Base-by-base conservation (phyloP, 2,797 vertebrate species). In the Myripristis murdjan region DNA sequence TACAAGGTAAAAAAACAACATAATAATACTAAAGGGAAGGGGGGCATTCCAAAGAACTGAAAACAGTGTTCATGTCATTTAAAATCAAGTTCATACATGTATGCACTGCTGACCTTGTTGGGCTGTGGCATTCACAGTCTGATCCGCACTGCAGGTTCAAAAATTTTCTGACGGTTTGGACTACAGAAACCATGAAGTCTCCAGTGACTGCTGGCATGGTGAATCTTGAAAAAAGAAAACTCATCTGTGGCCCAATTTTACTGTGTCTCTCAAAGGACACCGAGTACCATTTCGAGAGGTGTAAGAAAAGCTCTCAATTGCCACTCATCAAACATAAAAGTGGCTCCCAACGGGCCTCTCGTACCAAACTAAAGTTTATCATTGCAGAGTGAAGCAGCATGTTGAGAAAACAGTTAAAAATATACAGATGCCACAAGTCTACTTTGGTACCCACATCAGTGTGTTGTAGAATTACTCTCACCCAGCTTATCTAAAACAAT, bases 291-390 rank as follows among this genome's bases (percentile, higher is more conserved):
- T 11, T 1, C 23, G 52, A 9, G 56, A 65, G 24, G 4, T 54
- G 47, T 52, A 26, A 11, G n/a, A 52, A 70, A 24, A 16, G 14
- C 3, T 41, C 39, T 26, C 20, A 4, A 16, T 56, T n/a, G 55
- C 41, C n/a, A 44, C 61, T 41, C 16, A 6, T 46, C 24, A 26
- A 51, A 55, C n/a, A 14, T 2, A 37, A 6, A 39, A 18, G n/a
- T 31, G 47, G 55, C 64, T 43, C 68, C 66, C 49, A 16, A 12
- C 61, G 70, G 22, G 66, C 55, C 35, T 73, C 57, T 83, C 51
- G 85, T 90, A 91, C 89, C 87, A 14, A 62, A 54, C 48, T 24
- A 3, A 48, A 69, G 69, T 24, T 63, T 16, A 57, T 16, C 46
- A 11, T 22, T 23, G 51, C 43, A 43, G 58, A 61, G 48, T 43